A percentile compares a stretch with the other conserved stretches of the same genome.
Evolutionary conservation across 1,140 invertebrate genomes (phyloP).

Genomic region (Rhizoglyphus robini): DNA sequence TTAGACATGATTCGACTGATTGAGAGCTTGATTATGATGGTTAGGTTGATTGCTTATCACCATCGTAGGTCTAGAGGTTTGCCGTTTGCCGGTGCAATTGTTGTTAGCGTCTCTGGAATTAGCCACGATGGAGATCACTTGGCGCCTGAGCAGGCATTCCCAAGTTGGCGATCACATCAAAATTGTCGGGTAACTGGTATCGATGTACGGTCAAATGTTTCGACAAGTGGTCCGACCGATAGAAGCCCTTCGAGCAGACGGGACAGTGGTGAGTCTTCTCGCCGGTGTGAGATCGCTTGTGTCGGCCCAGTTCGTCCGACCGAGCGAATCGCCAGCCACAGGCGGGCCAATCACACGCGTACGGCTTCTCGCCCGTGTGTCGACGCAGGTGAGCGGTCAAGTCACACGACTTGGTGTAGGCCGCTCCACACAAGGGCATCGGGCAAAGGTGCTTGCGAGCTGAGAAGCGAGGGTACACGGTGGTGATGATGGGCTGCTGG

Average conservation of each 20-base stretch:
- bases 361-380: conserved; percentile 59
- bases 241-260: conserved; percentile 69
- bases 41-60: too few species aligned
- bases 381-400: conserved; percentile 80
- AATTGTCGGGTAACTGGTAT: conserved; percentile 25
- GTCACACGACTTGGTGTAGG: conserved; percentile 84
- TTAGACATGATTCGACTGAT: too few species aligned
- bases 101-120: not conserved
- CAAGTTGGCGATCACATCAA: conserved; percentile 10
- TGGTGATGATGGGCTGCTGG: not conserved
- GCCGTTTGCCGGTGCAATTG: too few species aligned
- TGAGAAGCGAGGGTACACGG: not conserved
- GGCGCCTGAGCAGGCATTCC: not conserved
- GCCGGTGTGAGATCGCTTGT: conserved; percentile 63
- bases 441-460: conserved; percentile 45
- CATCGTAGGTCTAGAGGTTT: too few species aligned
- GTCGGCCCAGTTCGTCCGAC: conserved; percentile 76
- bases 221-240: conserved; percentile 72
- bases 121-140: too few species aligned
- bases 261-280: conserved; percentile 71
- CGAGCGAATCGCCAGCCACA: conserved; percentile 76
- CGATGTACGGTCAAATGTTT: conserved; percentile 73
- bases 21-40: too few species aligned
- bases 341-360: conserved; percentile 73
- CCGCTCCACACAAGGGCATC: conserved; percentile 45